Percentiles rank a stretch among this genome's conserved stretches.
Conservation (phyloP, 2,113 vertebrate genomes). For the Physeter macrocephalus region DNA sequence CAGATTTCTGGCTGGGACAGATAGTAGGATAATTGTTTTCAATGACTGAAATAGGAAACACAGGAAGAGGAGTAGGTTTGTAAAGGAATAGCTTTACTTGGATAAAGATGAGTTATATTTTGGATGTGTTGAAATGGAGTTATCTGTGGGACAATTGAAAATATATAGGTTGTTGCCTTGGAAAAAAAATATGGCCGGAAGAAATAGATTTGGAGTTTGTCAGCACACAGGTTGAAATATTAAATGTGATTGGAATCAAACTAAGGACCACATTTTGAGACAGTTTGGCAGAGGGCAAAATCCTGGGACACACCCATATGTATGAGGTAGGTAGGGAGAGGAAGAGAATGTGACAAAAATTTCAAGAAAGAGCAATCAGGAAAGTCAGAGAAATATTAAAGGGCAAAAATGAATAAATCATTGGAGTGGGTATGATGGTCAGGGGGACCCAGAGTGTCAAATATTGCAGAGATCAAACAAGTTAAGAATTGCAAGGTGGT, state of each 20-base stretch:
- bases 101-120: not conserved
- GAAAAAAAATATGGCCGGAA: not conserved
- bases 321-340: not conserved
- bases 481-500: not conserved
- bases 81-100: not conserved
- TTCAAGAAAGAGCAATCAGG: not conserved
- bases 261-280: not conserved
- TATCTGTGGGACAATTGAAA: not conserved
- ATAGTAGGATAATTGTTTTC: not conserved
- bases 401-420: not conserved
- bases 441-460: not conserved
- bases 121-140: not conserved
- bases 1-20: not conserved
- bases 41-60: not conserved
- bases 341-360: not conserved
- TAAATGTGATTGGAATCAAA: not conserved
- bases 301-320: not conserved
- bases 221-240: not conserved
- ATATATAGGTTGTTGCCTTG: not conserved
- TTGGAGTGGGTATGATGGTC: not conserved
- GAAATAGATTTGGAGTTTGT: not conserved
- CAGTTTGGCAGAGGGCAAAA: not conserved
- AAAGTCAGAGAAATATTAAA: not conserved
- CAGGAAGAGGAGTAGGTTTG: not conserved
- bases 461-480: not conserved